Percentiles rank a stretch among this genome's conserved stretches.
Conservation (phyloP, 1,140 invertebrate species). For the Wasmannia auropunctata region DNA sequence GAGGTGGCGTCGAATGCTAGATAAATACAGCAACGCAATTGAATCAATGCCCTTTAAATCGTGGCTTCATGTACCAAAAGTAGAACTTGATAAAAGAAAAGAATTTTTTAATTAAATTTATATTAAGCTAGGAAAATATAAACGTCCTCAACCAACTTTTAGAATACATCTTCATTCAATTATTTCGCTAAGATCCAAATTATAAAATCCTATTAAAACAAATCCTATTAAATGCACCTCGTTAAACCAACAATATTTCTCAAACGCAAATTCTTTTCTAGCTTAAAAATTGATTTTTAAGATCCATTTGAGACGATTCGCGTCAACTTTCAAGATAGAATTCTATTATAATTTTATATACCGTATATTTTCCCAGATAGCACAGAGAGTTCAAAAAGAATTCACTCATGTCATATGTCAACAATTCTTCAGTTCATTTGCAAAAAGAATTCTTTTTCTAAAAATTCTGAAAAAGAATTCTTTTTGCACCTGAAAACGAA, state of each 20-base stretch:
- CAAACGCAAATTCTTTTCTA: background rate
- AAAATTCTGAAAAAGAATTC: too few species aligned
- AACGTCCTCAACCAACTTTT: background rate
- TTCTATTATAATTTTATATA: too few species aligned
- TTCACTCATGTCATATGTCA: too few species aligned
- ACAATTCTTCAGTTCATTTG: too few species aligned
- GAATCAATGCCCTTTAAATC: background rate
- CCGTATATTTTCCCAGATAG: too few species aligned
- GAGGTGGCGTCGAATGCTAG: slow-evolving; percentile 20
- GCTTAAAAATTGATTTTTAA: background rate
- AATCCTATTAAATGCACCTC: background rate
- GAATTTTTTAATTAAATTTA: background rate
- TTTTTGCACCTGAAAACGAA: too few species aligned
- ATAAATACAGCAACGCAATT: background rate
- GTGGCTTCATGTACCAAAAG: background rate
- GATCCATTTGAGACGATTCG: background rate
- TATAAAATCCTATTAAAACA: background rate
- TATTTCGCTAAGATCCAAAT: background rate
- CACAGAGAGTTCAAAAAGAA: too few species aligned
- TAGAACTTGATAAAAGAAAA: background rate
- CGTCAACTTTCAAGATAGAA: too few species aligned
- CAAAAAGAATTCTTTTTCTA: too few species aligned
- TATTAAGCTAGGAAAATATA: background rate
- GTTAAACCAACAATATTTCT: background rate
- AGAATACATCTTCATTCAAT: background rate